Conservation (phyloP, 2,113 vertebrate species). For the Channa argus region DNA sequence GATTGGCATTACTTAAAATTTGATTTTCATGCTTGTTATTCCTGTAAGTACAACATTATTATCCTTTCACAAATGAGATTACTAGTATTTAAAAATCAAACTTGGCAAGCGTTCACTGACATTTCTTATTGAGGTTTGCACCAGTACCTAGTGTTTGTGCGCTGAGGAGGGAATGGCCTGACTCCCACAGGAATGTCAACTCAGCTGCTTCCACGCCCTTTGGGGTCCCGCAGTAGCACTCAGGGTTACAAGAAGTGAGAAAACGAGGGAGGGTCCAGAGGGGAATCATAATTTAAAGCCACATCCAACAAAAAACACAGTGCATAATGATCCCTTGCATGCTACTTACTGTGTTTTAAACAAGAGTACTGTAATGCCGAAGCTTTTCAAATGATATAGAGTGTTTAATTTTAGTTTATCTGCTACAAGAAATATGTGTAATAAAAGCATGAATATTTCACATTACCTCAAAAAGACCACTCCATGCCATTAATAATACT, state of each 20-base stretch:
- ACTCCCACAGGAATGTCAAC: constrained; percentile 78
- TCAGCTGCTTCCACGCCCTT: constrained; percentile 65
- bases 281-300: constrained; percentile 45
- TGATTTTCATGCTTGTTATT: constrained; percentile 41
- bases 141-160: constrained; percentile 42
- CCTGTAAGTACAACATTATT: constrained; percentile 8
- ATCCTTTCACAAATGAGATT: background rate
- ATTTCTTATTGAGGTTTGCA: constrained; percentile 22
- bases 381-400: constrained; percentile 19
- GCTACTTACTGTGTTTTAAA: constrained; percentile 18
- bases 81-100: constrained; percentile 28
- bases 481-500: background rate
- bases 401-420: constrained; percentile 24
- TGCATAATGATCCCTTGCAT: constrained; percentile 40
- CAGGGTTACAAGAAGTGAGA: constrained; percentile 43
- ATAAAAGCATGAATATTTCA: constrained; percentile 29
- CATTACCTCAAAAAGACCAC: constrained; percentile 13
- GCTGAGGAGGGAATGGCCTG: constrained; percentile 51
- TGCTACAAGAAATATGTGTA: constrained; percentile 4
- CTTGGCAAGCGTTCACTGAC: constrained; percentile 14
- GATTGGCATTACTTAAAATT: constrained; percentile 30
- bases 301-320: constrained; percentile 49
- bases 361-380: background rate
- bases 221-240: constrained; percentile 21
- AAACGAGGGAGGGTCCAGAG: constrained; percentile 29